A percentile compares a stretch with the other conserved stretches of the same genome.
These are phyloP conservation scores for Cromileptes altivelis DNA, from an alignment of 2,113 vertebrate species.

Conservation along the genomic window DNA sequence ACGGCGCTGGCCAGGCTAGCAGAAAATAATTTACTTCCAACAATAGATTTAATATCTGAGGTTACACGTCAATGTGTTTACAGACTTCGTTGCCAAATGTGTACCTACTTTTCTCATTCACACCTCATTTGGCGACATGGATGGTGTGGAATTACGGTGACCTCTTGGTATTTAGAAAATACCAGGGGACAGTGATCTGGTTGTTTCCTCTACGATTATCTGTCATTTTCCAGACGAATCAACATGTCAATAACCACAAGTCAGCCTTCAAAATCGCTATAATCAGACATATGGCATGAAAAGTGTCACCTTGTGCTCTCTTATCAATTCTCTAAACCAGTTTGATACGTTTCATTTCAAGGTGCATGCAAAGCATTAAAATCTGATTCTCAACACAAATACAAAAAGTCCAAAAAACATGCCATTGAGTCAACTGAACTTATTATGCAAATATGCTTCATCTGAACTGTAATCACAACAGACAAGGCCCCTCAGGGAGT, in stretches of 20 bases:
- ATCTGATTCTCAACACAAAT: not conserved
- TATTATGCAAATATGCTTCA: slow-evolving; percentile 77
- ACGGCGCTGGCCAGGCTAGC: not conserved
- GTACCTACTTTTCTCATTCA: slow-evolving; percentile 9
- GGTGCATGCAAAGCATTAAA: not conserved
- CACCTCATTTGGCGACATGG: slow-evolving; percentile 43
- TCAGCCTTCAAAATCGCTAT: not conserved
- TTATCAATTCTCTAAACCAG: not conserved
- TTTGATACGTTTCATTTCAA: not conserved
- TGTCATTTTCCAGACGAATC: slow-evolving; percentile 33
- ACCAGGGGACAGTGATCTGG: slow-evolving; percentile 29
- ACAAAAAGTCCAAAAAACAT: slow-evolving; percentile 8
- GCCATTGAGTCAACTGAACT: slow-evolving; percentile 36
- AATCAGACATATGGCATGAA: slow-evolving; percentile 1
- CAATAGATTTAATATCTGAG: not conserved
- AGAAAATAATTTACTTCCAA: not conserved
- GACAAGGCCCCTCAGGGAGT: slow-evolving; percentile 79
- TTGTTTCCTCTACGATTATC: slow-evolving; percentile 50
- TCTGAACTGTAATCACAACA: slow-evolving; percentile 78
- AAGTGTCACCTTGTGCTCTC: not conserved
- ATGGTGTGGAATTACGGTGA: slow-evolving; percentile 63
- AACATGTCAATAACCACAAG: slow-evolving; percentile 14
- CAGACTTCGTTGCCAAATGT: not conserved
- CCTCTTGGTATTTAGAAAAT: slow-evolving; percentile 77
- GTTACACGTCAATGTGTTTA: not conserved